Evolutionary conservation across 2,113 vertebrate genomes (phyloP).

Genomic region (Urocynchramus pylzowi): DNA sequence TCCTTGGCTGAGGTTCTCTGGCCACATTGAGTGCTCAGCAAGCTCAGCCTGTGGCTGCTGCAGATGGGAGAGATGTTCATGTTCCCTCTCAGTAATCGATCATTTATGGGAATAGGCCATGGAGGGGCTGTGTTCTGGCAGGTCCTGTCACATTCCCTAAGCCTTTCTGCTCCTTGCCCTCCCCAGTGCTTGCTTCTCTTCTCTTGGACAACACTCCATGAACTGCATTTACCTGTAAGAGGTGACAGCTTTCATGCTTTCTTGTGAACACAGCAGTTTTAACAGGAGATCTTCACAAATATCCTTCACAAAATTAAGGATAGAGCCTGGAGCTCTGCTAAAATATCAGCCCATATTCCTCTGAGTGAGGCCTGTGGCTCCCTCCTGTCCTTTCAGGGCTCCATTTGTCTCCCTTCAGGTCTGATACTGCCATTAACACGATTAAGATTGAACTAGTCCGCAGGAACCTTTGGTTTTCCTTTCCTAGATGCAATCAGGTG

Average conservation of each 20-base stretch:
- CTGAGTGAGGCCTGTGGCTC: not conserved
- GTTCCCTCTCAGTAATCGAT: not conserved
- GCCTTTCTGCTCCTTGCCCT: not conserved
- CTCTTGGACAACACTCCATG: not conserved
- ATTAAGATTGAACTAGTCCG: not conserved
- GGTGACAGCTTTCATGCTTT: not conserved
- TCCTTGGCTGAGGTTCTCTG: not conserved
- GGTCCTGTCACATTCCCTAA: not conserved
- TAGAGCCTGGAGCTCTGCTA: not conserved
- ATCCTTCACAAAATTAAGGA: not conserved
- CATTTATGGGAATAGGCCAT: not conserved
- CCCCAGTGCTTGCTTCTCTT: not conserved
- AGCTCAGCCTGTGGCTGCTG: not conserved
- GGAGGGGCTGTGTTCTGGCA: not conserved
- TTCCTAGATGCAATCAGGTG: not conserved
- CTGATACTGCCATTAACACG: not conserved
- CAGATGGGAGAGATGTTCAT: not conserved
- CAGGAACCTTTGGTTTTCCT: not conserved
- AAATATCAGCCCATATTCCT: not conserved
- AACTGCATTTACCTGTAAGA: not conserved
- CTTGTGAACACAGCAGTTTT: not conserved
- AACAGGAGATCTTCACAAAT: not conserved
- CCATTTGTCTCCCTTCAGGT: not conserved
- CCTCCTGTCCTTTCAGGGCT: not conserved
- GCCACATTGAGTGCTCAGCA: fast-evolving